Evolutionary conservation across 1,140 invertebrate species (phyloP), one percentile per base, ranked within the genome.

Genomic region (Bombus pascuorum): DNA sequence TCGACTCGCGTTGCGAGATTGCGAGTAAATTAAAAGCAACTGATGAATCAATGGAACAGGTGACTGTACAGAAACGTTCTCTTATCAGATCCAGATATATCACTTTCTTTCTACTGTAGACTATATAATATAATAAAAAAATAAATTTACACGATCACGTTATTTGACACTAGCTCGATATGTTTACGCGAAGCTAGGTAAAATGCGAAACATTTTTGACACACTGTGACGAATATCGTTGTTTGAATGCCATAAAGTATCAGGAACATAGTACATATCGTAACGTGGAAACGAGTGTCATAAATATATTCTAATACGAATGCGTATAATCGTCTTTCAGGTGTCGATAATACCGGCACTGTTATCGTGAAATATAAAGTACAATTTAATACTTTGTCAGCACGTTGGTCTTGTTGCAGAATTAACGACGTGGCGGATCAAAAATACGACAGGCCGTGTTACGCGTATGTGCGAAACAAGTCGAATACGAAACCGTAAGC

Each of bases 311-410:
- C 10, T 37, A 65, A 28, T 53, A 39, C 44, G 42, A 32, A 32
- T 2, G 34, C 22, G 42, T 37, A 65, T 62, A 71, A 84, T 71
- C 76, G 57, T 79, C 53, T 34, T 37, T 72, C 57, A 79, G 44
- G 25, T 72, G 32, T 85, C 76, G 76, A 72, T 57, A 37, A 71
- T 72, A 85, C 72, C 76, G 37, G 25, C 18, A 22, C 44, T 34
- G 37, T 59, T 85, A 70, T 79, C 83, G 42, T 80, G 76, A 85
- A 73, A 80, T 85, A 80, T 80, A 72, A 47, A 66, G 25, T 65
- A 73, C 76, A 39, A 53, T 85, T 84, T 72, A 32, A 85, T 72
- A 72, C 47, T 85, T 85, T 85, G 83, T 85, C 78, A 74, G 70
- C 83, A 57, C 71, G 57, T 53, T 25, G 28, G 34, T 57, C 25